These are phyloP conservation scores for Dendroctonus ponderosae DNA, from an alignment of 1,140 invertebrate species.

Conservation along the genomic window DNA sequence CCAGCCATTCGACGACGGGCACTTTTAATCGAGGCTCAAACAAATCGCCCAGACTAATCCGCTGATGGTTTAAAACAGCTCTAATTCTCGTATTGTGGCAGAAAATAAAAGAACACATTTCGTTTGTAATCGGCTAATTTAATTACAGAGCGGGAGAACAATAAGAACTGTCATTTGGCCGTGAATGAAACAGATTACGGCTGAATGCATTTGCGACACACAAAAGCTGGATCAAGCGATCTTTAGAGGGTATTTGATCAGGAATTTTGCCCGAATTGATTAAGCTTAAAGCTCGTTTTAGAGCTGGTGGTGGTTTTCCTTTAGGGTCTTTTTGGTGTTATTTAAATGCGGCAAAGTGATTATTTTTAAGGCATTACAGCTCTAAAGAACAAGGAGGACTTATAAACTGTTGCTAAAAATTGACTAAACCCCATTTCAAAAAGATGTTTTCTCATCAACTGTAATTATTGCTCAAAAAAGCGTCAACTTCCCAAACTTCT, in stretches of 20 bases:
- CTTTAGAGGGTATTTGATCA: slow-evolving; percentile 21
- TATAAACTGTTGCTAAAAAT: too few species aligned
- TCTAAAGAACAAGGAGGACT: too few species aligned
- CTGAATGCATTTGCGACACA: slow-evolving; percentile 28
- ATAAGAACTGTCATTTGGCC: slow-evolving; percentile 28
- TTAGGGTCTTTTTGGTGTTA: too few species aligned
- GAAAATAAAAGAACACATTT: slow-evolving; percentile 33
- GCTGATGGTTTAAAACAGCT: slow-evolving; percentile 23
- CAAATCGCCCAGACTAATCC: slow-evolving; percentile 25
- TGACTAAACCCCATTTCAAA: too few species aligned
- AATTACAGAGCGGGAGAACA: slow-evolving; percentile 26
- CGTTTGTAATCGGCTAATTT: slow-evolving; percentile 26
- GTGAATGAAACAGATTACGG: slow-evolving; percentile 30
- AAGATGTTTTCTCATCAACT: too few species aligned
- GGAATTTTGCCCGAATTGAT: slow-evolving; percentile 7
- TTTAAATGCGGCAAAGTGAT: too few species aligned
- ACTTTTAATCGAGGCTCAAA: slow-evolving; percentile 12
- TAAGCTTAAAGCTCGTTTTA: too few species aligned
- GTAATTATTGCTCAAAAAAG: too few species aligned
- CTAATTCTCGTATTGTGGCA: slow-evolving; percentile 29
- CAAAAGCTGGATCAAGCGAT: slow-evolving; percentile 27
- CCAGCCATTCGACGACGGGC: too few species aligned
- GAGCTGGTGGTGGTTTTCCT: too few species aligned
- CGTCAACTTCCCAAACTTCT: too few species aligned
- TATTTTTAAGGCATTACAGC: too few species aligned